Evolutionary conservation across 1,140 invertebrate species (phyloP), one percentile per base, ranked within the genome.

Genomic region (Cepaea nemoralis): DNA sequence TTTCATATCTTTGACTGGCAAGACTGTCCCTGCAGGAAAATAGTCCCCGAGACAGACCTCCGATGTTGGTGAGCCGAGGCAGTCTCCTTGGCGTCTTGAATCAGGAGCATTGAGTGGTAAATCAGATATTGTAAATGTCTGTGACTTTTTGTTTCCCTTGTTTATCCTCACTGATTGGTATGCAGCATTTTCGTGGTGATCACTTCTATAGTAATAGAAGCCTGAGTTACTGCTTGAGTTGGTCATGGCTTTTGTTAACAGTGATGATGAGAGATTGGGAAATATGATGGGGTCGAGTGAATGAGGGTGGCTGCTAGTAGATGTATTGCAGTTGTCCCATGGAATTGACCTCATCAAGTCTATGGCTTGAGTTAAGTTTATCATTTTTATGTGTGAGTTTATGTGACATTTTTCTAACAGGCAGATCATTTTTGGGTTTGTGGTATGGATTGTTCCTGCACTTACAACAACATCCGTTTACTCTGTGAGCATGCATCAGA

Each of bases 21-120:
- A 24, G 37, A 80, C 27, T 1, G 78, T 71, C 6, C 78, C 78
- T 55, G 24, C 33, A 12, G 78, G 78, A 35, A 80, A 73, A 42
- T 80, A 80, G 37, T 80, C 69, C 12, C 78, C 78, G 0, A 80
- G 24, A 35, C 45, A 45, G 14, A 73, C 22, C 45, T 71, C 78
- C 1, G 78, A 80, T 39, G 77, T 67, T 63, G 31, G 50, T 0
- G 16, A 35, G 16, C 27, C 40, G 40, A 75, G 1, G n/a, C 12
- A 39, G 40, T 27, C 45, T 31, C 22, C 31, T 45, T 12, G 39
- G 33, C 22, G 42, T 27, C 31, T 27, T 12, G n/a, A 24, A n/a
- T n/a, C 10, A 24, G 40, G 45, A 50, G n/a, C 27, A 50, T 75
- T 19, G 31, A 75, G 73, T 14, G 73, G 35, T 50, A 33, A 1